Evolutionary conservation across 2,888 invertebrate genomes (phyloP).

Genomic region (Agonopterix arenella): DNA sequence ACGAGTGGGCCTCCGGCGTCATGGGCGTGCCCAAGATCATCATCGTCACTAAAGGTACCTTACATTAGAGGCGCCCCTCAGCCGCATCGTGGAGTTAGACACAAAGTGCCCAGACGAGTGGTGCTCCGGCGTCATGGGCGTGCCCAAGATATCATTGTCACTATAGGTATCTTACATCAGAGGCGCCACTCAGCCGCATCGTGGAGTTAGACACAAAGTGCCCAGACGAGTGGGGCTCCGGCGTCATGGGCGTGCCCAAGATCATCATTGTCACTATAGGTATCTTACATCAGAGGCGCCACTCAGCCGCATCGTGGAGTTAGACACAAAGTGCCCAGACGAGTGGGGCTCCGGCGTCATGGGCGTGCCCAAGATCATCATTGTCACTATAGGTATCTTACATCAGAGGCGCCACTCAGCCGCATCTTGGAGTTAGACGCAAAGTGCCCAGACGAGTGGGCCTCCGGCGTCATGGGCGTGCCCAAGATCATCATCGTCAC

Average conservation of each 20-base stretch:
- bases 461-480: slow-evolving; percentile 42
- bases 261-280: no score
- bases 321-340: slow-evolving; percentile 23
- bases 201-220: no score
- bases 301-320: slow-evolving; percentile 44
- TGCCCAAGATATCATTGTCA: slow-evolving; percentile 49
- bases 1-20: slow-evolving; percentile 23
- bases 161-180: no score
- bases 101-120: slow-evolving; percentile 16
- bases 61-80: slow-evolving; percentile 26
- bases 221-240: no score
- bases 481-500: slow-evolving; percentile 50
- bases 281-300: no score
- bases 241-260: no score
- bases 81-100: slow-evolving; percentile 42
- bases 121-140: slow-evolving; percentile 37
- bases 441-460: slow-evolving; percentile 14
- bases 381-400: slow-evolving; percentile 21
- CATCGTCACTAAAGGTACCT: slow-evolving; percentile 23
- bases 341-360: slow-evolving; percentile 29
- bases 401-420: slow-evolving; percentile 44
- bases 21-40: slow-evolving; percentile 54
- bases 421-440: slow-evolving; percentile 40
- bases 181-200: no score
- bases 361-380: slow-evolving; percentile 51